Evolutionary conservation across 2,797 vertebrate species (phyloP).

Genomic region (Enteromius fasciolatus): DNA sequence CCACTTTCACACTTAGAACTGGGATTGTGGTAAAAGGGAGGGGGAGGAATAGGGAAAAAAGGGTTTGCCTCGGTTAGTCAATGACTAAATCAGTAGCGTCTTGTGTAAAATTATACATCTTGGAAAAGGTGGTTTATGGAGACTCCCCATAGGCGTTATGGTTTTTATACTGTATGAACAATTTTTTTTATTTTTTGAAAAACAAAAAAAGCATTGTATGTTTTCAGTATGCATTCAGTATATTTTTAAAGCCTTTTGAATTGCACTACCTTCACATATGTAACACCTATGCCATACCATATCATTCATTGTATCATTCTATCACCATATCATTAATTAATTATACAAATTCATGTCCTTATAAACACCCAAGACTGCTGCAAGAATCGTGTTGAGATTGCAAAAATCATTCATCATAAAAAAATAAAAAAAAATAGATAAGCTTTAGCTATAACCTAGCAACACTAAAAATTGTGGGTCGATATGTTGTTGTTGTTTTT

Average conservation of each 20-base stretch:
- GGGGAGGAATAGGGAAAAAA: background rate
- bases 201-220: background rate
- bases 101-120: background rate
- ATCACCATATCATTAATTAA: too few species aligned
- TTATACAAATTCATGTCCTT: background rate
- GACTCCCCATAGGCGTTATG: background rate
- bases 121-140: background rate
- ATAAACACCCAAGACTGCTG: background rate
- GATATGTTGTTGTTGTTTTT: too few species aligned
- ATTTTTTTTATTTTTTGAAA: background rate
- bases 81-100: background rate
- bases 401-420: too few species aligned
- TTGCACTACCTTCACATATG: background rate
- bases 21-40: conserved; percentile 35
- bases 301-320: background rate
- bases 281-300: background rate
- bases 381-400: background rate
- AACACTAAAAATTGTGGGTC: background rate
- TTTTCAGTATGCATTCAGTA: background rate
- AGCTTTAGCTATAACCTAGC: background rate
- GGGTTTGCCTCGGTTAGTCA: background rate
- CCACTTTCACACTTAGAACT: conserved; percentile 29
- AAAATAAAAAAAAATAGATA: background rate
- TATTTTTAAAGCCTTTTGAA: background rate
- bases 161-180: background rate